phyloP scores from a whole-genome alignment of 2,113 vertebrate species.

The Oreochromis niloticus region DNA sequence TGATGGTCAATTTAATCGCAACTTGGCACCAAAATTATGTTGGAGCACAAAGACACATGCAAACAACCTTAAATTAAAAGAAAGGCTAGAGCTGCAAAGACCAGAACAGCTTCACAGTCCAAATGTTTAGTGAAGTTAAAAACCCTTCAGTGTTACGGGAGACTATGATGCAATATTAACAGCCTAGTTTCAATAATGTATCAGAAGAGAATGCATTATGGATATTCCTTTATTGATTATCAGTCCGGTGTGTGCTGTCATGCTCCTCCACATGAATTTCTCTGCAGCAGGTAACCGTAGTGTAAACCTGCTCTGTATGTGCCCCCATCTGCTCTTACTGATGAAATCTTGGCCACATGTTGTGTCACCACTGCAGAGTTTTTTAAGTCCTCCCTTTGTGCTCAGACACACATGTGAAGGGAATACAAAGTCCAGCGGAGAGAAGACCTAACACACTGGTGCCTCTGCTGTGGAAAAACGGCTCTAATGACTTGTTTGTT shows the following conservation, averaged over 20 bases:
- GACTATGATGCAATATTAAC: background rate
- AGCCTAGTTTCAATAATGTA: background rate
- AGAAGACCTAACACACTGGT: background rate
- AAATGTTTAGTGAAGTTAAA: background rate
- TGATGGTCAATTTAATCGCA: background rate
- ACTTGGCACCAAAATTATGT: background rate
- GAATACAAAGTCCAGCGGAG: constrained; percentile 19
- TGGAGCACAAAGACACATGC: background rate
- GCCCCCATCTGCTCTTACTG: background rate
- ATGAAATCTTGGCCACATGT: constrained; percentile 19
- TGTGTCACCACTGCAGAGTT: background rate
- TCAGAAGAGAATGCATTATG: background rate
- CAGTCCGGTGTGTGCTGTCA: accelerated
- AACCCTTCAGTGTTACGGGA: background rate
- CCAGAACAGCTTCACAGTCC: background rate
- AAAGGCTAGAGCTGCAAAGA: background rate
- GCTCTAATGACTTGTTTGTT: constrained; percentile 47
- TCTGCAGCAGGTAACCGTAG: background rate
- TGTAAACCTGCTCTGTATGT: background rate
- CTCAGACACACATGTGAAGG: background rate
- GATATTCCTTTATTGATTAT: background rate
- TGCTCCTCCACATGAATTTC: background rate
- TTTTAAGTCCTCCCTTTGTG: background rate
- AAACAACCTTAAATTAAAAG: background rate
- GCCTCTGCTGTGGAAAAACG: background rate